Evolutionary conservation across 2,113 vertebrate genomes (phyloP).

Genomic region (Hyperopisus bebe): DNA sequence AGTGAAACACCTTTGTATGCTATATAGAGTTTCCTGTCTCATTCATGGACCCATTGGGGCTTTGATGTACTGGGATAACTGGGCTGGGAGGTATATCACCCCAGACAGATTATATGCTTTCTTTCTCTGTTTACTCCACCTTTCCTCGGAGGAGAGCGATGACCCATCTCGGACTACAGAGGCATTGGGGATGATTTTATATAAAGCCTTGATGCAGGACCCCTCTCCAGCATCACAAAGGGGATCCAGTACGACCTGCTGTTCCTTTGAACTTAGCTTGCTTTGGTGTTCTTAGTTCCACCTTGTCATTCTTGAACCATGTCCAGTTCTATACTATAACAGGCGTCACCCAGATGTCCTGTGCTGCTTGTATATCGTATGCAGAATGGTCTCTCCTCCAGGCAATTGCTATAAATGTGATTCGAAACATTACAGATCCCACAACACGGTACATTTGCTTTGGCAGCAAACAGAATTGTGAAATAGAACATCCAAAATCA

Average conservation of each 20-base stretch:
- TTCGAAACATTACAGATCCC: background rate
- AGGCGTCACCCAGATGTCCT: background rate
- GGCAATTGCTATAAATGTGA: background rate
- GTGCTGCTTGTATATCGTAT: background rate
- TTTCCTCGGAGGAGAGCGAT: background rate
- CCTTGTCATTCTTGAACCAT: background rate
- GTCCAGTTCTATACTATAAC: background rate
- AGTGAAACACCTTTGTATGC: background rate
- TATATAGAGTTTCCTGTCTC: background rate
- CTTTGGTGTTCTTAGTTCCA: background rate
- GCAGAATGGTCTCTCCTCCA: background rate
- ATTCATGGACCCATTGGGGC: no score
- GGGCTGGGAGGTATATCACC: background rate
- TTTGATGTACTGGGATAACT: background rate
- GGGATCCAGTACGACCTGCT: background rate
- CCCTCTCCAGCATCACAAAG: background rate
- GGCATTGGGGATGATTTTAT: constrained; percentile 12
- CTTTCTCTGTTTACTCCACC: background rate
- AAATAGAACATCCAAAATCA: background rate
- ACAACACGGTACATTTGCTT: background rate
- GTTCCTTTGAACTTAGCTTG: background rate
- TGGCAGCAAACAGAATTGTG: background rate
- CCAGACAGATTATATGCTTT: background rate
- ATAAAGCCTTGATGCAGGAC: background rate
- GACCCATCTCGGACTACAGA: background rate